These are phyloP conservation scores for Drosophila baimaii DNA, from an alignment of 1,140 invertebrate species.

Conservation along the genomic window DNA sequence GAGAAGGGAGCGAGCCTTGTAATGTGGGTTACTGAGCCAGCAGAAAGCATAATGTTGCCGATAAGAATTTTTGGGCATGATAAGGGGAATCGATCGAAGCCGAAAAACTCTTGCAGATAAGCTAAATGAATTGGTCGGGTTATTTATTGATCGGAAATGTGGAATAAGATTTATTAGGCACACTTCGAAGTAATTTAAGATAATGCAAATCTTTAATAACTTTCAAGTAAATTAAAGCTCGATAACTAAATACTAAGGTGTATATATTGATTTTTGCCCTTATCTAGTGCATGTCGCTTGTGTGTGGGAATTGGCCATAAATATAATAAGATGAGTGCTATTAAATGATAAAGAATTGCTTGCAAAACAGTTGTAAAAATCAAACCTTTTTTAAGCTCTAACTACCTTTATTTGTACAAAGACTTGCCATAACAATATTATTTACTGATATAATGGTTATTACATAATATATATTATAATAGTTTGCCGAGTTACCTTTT, in stretches of 20 bases:
- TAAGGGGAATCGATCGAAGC: constrained; percentile 22
- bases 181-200: constrained; percentile 1
- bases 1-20: constrained; percentile 19
- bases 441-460: not conserved
- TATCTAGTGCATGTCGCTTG: not conserved
- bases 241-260: not conserved
- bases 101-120: constrained; percentile 23
- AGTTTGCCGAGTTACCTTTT: not conserved
- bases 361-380: not conserved
- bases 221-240: not conserved
- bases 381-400: not conserved
- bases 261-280: not conserved
- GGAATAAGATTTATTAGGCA: constrained; percentile 19
- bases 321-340: not conserved
- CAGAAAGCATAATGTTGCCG: constrained; percentile 16
- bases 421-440: not conserved
- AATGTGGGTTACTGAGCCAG: constrained; percentile 33
- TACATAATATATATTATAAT: not conserved
- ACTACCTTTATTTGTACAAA: not conserved
- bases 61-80: constrained; percentile 30
- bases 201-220: constrained; percentile 1
- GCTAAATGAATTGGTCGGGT: constrained; percentile 11
- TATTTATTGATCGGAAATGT: constrained; percentile 32
- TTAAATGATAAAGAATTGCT: not conserved
- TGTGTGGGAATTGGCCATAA: not conserved